A percentile compares a stretch with the other conserved stretches of the same genome.
Conservation (phyloP, 2,888 invertebrate species). For the Heliconius erato region DNA sequence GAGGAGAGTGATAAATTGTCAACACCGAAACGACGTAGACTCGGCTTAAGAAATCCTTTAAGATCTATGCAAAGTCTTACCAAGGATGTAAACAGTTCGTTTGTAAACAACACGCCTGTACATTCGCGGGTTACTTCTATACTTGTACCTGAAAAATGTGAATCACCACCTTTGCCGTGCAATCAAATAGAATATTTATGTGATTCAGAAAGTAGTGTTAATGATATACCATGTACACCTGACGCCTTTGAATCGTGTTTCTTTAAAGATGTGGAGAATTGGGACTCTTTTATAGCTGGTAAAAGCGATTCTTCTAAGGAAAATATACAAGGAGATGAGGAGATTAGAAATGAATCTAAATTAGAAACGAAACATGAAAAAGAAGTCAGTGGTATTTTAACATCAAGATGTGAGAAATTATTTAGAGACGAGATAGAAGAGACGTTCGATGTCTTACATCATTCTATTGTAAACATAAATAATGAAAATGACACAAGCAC, state of each 20-base stretch:
- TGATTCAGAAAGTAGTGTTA: constrained; percentile 66
- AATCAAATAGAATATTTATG: constrained; percentile 78
- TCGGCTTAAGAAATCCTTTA: constrained; percentile 61
- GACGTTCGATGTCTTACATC: constrained; percentile 83
- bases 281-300: constrained; percentile 65
- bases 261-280: constrained; percentile 58
- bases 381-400: constrained; percentile 55
- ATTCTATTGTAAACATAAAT: constrained; percentile 79
- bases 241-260: constrained; percentile 61
- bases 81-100: constrained; percentile 34
- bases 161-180: constrained; percentile 77
- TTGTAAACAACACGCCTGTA: constrained; percentile 59
- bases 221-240: constrained; percentile 69
- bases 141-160: constrained; percentile 59
- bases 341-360: constrained; percentile 68
- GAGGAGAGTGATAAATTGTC: constrained; percentile 52
- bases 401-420: constrained; percentile 55
- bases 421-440: constrained; percentile 68
- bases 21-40: constrained; percentile 75
- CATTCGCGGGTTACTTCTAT: constrained; percentile 53
- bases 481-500: constrained; percentile 60
- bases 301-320: constrained; percentile 47
- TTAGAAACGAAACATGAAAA: constrained; percentile 56
- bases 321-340: constrained; percentile 52
- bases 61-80: constrained; percentile 38